Base-by-base conservation (phyloP, 2,888 invertebrate species). In the Masnerella sp. region DNA sequence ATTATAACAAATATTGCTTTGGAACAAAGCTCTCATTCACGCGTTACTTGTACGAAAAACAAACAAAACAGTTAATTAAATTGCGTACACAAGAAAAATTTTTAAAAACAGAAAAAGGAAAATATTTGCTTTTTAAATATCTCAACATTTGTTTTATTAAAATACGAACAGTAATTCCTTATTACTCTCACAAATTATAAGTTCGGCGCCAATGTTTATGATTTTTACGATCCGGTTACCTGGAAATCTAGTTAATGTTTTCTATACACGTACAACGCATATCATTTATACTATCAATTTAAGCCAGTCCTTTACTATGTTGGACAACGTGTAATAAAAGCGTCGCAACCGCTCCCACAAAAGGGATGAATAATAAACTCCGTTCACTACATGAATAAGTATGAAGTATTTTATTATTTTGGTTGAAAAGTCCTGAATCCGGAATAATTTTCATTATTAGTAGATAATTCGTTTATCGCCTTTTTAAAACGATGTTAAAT, bases 231-330 rank as follows among this genome's bases (percentile, higher is more conserved):
- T 7, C 5, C 25, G 7, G 7, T 25, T 49, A 30, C n/a, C 34
- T 47, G 14, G 22, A 47, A 12, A 11, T 17, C 5, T 22, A 2
- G 17, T 14, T 36, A 18, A 8, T 8, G 18, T 14, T 36, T 20
- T 51, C 11, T 9, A 22, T 22, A 12, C 14, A 38, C 36, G 4
- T n/a, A 17, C 22, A 9, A 8, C 12, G 22, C 34, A 20, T 36
- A 51, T 36, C 40, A 43, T 56, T 42, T 42, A 42, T 56, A 43
- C 43, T 43, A 17, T 32, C 56, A 56, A 42, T 42, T 56, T 56
- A 42, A 32, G 5, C 2, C 28, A 40, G 30, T 54, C 30, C 40
- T 28, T 40, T 42, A 42, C 12, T 14, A 9, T 22, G 30, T 25
- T 25, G 30, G 28, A 40, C 30, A 40, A 54, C 36, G 14, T 40